phyloP scores from a whole-genome alignment of 1,140 invertebrate species.

The Camponotus pennsylvanicus region DNA sequence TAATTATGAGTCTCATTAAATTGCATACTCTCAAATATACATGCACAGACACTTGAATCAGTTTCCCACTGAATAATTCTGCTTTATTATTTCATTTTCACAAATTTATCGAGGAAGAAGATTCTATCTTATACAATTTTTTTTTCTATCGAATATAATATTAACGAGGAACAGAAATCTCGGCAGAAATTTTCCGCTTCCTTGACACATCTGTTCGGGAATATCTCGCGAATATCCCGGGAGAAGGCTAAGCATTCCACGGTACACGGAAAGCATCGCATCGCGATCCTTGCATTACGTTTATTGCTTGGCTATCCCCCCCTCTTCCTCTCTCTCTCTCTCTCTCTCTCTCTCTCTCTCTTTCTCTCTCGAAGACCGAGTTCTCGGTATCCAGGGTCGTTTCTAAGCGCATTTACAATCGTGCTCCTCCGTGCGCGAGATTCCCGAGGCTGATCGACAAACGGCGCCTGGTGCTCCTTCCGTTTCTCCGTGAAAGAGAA shows the following conservation, averaged over 20 bases:
- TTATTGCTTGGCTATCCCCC: constrained; percentile 69
- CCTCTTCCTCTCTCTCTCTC: too few relatives aligned
- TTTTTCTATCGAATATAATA: background rate
- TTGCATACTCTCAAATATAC: too few relatives aligned
- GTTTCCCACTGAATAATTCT: background rate
- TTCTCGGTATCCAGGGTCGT: constrained; percentile 71
- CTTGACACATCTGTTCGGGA: constrained; percentile 54
- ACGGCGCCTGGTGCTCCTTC: constrained; percentile 28
- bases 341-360: too few relatives aligned
- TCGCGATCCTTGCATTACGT: constrained; percentile 75
- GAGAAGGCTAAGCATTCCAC: constrained; percentile 64
- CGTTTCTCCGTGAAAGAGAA: constrained; percentile 34
- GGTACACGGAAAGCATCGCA: constrained; percentile 63
- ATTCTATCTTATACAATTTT: background rate
- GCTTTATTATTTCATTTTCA: background rate
- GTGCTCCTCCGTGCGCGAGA: constrained; percentile 40
- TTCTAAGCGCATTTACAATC: constrained; percentile 77
- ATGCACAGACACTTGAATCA: background rate
- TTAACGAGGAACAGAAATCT: background rate
- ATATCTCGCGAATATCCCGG: constrained; percentile 65
- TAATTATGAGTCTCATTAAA: background rate
- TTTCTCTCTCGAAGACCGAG: constrained; percentile 23
- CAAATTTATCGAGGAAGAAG: background rate
- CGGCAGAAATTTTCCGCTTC: constrained; percentile 30
- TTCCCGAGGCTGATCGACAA: constrained; percentile 49